A percentile compares a stretch with the other conserved stretches of the same genome.
These are phyloP conservation scores for Seriola rivoliana DNA, from an alignment of 2,113 vertebrate species.

Conservation along the genomic window DNA sequence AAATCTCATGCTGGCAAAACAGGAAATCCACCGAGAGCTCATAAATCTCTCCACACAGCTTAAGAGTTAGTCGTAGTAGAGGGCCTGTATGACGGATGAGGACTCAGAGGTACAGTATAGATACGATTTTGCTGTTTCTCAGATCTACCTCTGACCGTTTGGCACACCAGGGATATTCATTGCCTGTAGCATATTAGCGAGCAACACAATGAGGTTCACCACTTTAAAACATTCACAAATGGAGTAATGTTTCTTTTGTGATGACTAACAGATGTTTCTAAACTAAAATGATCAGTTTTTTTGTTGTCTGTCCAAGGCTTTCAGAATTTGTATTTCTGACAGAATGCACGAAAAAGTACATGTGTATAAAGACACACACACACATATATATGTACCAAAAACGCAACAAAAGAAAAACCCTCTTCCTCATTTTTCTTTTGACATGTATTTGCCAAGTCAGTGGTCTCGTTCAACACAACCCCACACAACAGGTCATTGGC, in stretches of 20 bases:
- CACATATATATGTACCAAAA: background rate
- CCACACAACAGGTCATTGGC: background rate
- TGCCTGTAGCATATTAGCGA: background rate
- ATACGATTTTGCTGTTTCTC: background rate
- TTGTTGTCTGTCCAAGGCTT: background rate
- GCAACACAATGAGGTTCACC: background rate
- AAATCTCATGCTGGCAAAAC: background rate
- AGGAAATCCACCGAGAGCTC: conserved; percentile 21
- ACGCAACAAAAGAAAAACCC: background rate
- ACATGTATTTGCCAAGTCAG: background rate
- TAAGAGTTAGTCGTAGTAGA: background rate
- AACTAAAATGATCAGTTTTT: background rate
- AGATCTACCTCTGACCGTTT: background rate
- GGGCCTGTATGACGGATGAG: conserved; percentile 10
- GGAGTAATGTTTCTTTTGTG: background rate
- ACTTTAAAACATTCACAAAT: background rate
- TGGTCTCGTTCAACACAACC: conserved; percentile 11
- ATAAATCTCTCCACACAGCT: conserved; percentile 37
- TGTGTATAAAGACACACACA: too few species aligned
- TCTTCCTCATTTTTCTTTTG: background rate
- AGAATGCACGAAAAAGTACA: background rate
- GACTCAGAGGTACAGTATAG: background rate
- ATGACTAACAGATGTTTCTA: background rate
- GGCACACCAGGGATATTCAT: background rate
- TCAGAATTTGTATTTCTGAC: background rate